A percentile compares a stretch with the other conserved stretches of the same genome.
Conservation (phyloP, 2,113 vertebrate species). For the Peromyscus maniculatus region DNA sequence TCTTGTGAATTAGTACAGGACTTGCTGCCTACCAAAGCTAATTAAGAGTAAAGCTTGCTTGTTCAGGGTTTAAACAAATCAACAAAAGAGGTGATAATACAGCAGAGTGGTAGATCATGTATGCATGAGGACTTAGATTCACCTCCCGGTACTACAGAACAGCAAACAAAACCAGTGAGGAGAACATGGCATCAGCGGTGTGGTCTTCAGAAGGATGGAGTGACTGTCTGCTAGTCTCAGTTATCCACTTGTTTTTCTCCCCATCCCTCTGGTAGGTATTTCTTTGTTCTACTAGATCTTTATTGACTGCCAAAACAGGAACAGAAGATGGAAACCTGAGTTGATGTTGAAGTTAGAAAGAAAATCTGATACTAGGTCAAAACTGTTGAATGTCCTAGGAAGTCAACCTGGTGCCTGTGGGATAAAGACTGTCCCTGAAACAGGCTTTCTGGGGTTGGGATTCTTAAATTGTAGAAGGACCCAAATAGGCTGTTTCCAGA, state of each 20-base stretch:
- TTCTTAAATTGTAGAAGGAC: not conserved
- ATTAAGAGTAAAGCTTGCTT: not conserved
- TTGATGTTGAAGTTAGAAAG: not conserved
- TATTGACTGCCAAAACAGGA: not conserved
- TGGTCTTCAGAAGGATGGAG: not conserved
- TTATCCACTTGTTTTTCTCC: not conserved
- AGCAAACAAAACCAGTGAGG: not conserved
- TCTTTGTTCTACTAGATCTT: constrained; percentile 1
- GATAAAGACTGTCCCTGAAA: not conserved
- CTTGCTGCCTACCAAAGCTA: not conserved
- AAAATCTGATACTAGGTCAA: not conserved
- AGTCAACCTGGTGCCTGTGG: not conserved
- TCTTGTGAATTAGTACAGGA: not conserved
- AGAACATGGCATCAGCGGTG: not conserved
- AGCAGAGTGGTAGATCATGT: not conserved
- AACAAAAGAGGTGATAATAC: not conserved
- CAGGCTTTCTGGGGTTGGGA: not conserved
- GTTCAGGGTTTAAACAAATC: not conserved
- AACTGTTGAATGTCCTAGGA: constrained; percentile 1
- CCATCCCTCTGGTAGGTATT: not conserved
- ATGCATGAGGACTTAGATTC: not conserved
- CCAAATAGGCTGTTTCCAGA: not conserved
- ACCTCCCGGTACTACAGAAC: not conserved
- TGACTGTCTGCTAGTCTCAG: not conserved
- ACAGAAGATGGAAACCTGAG: not conserved